Evolutionary conservation across 2,888 invertebrate species (phyloP).

Genomic region (Diarsia brunnea): DNA sequence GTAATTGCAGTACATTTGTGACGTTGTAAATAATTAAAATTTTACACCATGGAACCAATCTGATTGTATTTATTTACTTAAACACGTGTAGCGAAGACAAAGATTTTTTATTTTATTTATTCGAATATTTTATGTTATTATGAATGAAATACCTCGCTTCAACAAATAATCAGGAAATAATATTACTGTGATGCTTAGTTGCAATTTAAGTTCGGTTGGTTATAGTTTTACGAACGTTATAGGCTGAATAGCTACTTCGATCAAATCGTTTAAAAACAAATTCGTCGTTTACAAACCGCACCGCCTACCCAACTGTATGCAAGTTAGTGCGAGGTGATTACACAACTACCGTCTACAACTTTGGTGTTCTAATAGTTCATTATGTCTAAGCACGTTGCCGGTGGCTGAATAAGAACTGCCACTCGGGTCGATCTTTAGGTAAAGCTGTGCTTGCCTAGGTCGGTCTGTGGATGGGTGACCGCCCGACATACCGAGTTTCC

Average conservation of each 20-base stretch:
- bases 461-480: no score
- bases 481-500: no score
- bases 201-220: not conserved
- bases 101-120: not conserved
- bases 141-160: not conserved
- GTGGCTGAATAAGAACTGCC: no score
- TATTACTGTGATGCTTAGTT: not conserved
- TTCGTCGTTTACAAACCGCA: constrained; percentile 40
- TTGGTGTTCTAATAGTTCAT: constrained; percentile 59
- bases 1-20: not conserved
- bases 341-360: constrained; percentile 40
- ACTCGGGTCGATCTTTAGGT: no score
- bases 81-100: not conserved
- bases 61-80: not conserved
- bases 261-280: not conserved
- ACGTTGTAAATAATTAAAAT: not conserved
- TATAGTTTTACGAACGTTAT: not conserved
- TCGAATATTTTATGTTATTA: not conserved
- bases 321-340: constrained; percentile 52
- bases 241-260: not conserved
- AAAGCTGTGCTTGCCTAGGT: no score
- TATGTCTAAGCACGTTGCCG: constrained; percentile 41
- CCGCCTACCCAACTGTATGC: constrained; percentile 24
- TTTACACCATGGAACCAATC: not conserved
- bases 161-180: not conserved